Conservation (phyloP, 2,797 vertebrate genomes). For the Catostomus latipinnis region DNA sequence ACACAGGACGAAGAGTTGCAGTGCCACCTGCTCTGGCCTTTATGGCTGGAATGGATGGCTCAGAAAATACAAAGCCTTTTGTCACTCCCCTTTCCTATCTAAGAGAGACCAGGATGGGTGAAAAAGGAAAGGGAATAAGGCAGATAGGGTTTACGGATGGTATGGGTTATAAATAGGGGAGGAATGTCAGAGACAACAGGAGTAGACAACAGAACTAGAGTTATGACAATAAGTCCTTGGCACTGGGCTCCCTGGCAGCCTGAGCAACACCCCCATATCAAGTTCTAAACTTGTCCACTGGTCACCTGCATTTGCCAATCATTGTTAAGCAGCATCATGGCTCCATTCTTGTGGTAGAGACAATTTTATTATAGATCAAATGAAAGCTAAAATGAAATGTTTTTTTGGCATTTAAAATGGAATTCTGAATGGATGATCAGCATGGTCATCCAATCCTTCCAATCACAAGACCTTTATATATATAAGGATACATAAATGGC, state of each 20-base stretch:
- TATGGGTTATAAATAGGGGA: constrained; percentile 59
- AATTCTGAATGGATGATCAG: constrained; percentile 3
- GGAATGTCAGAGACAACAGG: constrained; percentile 65
- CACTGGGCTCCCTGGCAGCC: constrained; percentile 36
- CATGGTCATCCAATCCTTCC: not conserved
- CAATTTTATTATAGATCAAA: too few relatives aligned
- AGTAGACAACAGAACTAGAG: constrained; percentile 51
- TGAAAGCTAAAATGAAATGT: not conserved
- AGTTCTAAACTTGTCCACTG: constrained; percentile 57
- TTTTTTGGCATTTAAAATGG: not conserved
- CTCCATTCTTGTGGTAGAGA: constrained; percentile 7
- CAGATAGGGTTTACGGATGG: constrained; percentile 57
- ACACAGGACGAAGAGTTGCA: constrained; percentile 64
- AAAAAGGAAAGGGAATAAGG: constrained; percentile 68
- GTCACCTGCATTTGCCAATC: constrained; percentile 67
- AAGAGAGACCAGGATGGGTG: constrained; percentile 64
- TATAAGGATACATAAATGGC: not conserved
- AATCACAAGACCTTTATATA: not conserved
- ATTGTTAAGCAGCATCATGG: constrained; percentile 38
- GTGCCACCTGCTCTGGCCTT: constrained; percentile 65
- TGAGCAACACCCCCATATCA: constrained; percentile 45
- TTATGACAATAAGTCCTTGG: constrained; percentile 65
- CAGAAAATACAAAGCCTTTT: constrained; percentile 68
- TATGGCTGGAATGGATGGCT: constrained; percentile 66
- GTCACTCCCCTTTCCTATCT: constrained; percentile 68